Evolutionary conservation across 2,113 vertebrate genomes (phyloP).

Genomic region (Chionodraco myersi): DNA sequence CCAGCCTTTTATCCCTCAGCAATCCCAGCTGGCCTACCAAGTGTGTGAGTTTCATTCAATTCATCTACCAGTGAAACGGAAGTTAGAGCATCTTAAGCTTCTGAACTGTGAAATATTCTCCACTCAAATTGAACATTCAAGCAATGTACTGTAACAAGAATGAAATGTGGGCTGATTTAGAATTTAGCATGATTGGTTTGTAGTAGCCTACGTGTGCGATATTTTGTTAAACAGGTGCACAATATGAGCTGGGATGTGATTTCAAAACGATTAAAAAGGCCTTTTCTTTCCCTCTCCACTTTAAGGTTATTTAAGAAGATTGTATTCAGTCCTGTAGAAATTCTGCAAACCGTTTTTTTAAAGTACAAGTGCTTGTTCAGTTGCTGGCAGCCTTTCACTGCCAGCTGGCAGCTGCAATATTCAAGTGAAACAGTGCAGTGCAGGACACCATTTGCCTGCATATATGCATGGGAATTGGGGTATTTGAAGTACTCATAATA

Average conservation of each 20-base stretch:
- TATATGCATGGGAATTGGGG: not conserved
- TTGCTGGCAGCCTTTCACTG: slow-evolving; percentile 11
- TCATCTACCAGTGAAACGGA: not conserved
- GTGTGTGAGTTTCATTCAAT: slow-evolving; percentile 6
- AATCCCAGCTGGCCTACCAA: not conserved
- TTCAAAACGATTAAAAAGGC: too few species aligned
- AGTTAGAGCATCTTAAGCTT: too few species aligned
- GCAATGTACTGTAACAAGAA: too few species aligned
- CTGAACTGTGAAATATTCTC: too few species aligned
- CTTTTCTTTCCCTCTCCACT: too few species aligned
- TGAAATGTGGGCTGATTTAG: too few species aligned
- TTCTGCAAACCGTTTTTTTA: slow-evolving; percentile 1
- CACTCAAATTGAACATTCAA: too few species aligned
- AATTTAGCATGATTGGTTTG: too few species aligned
- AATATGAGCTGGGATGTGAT: too few species aligned
- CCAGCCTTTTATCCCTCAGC: not conserved
- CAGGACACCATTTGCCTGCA: slow-evolving; percentile 1
- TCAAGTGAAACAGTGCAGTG: not conserved
- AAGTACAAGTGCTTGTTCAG: slow-evolving; percentile 15
- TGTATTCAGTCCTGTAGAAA: slow-evolving; percentile 2
- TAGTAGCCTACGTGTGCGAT: too few species aligned
- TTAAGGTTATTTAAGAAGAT: not conserved
- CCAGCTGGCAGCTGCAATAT: slow-evolving; percentile 40
- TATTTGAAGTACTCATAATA: not conserved
- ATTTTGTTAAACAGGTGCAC: too few species aligned